Base-by-base conservation (phyloP, 2,113 vertebrate species). In the Bostrychus sinensis region DNA sequence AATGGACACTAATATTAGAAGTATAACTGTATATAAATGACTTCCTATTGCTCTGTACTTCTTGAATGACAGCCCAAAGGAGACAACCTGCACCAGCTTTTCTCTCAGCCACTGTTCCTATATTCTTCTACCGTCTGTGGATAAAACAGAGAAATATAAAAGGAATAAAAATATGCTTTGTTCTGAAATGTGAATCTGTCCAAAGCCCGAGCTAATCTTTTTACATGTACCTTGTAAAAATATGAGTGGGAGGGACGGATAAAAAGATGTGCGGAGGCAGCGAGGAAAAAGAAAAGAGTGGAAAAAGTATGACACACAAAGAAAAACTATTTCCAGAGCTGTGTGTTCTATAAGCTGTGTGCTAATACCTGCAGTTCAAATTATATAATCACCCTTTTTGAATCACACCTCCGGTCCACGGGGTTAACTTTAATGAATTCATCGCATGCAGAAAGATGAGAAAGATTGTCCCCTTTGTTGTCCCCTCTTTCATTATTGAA, bases 251-350 rank as follows among this genome's bases (percentile, higher is more conserved):
- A 68, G 57, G 76, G 69, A 81, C 30, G 57, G 58, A 74, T 65
- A 76, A 25, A 72, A 66, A 73, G 67, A 79, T 58, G 72, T 71
- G 79, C 5, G 79, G 75, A 72, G 66, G 77, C 36, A 74, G 77
- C 62, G 72, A 74, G 51, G 64, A 53, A 73, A 64, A 86, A 83
- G 79, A 73, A 86, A 81, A 73, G 75, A n/a, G 73, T n/a, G n/a
- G 77, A 84, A n/a, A 82, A 80, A 72, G 77, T 82, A 82, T 82
- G 75, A 81, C 84, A 83, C 82, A 88, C 57, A 80, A 70, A 67
- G 82, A 82, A 68, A 75, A 70, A 85, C 72, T 82, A 82, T 89
- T 84, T 85, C 79, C 70, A 80, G 75, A 57, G 11, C 13, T 1
- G 37, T 14, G 48, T 11, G 64, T 55, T 65, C 65, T 65, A 59